Evolutionary conservation across 2,888 invertebrate species (phyloP).

Genomic region (Eulithis testata): DNA sequence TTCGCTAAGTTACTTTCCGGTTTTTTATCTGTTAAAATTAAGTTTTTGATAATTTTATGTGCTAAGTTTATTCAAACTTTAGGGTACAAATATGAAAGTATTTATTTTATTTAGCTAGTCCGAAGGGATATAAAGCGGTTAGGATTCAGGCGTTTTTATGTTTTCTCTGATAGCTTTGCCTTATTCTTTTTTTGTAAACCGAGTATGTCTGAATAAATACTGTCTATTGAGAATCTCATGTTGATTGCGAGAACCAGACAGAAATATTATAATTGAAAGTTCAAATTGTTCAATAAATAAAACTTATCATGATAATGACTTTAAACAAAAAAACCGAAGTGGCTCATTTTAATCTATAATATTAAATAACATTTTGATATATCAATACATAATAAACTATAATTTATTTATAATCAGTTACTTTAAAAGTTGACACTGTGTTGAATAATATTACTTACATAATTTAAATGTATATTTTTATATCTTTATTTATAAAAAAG

Average conservation of each 20-base stretch:
- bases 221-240: slow-evolving; percentile 68
- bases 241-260: slow-evolving; percentile 50
- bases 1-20: slow-evolving; percentile 38
- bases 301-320: slow-evolving; percentile 26
- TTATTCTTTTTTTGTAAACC: slow-evolving; percentile 11
- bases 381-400: slow-evolving; percentile 26
- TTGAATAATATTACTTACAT: slow-evolving; percentile 76
- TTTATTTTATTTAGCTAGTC: slow-evolving; percentile 74
- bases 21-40: slow-evolving; percentile 13
- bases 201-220: slow-evolving; percentile 22
- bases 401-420: slow-evolving; percentile 66
- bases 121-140: slow-evolving; percentile 52
- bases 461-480: slow-evolving; percentile 80
- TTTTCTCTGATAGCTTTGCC: slow-evolving; percentile 34
- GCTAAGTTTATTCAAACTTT: slow-evolving; percentile 65
- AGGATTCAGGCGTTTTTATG: slow-evolving; percentile 24
- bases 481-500: slow-evolving; percentile 77
- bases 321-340: slow-evolving; percentile 23
- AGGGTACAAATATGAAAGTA: slow-evolving; percentile 73
- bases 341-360: slow-evolving; percentile 36
- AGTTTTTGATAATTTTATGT: slow-evolving; percentile 63
- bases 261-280: slow-evolving; percentile 36
- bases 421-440: slow-evolving; percentile 72
- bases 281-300: slow-evolving; percentile 32
- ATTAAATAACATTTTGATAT: slow-evolving; percentile 45